A percentile compares a stretch with the other conserved stretches of the same genome.
Evolutionary conservation across 2,113 vertebrate species (phyloP).

Genomic region (Cinclus cinclus): DNA sequence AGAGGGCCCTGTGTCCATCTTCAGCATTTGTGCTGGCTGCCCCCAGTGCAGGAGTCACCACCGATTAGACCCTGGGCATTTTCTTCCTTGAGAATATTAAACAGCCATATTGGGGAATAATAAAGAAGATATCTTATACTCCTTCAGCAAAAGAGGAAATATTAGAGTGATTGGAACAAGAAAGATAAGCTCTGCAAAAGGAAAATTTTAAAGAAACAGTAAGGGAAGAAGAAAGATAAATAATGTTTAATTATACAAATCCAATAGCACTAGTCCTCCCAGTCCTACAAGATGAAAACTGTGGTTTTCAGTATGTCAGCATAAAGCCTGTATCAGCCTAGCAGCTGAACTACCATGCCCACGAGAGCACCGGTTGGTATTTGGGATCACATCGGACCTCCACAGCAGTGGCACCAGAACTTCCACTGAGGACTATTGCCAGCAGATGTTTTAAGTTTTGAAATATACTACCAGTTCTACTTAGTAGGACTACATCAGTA

Average conservation of each 20-base stretch:
- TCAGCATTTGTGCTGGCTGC: not conserved
- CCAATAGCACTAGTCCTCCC: not conserved
- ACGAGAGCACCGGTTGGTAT: accelerated
- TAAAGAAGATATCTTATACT: not conserved
- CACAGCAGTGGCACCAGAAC: not conserved
- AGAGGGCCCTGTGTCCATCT: not conserved
- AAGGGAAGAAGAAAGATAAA: not conserved
- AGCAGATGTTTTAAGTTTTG: not conserved
- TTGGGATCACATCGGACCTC: not conserved
- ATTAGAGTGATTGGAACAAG: not conserved
- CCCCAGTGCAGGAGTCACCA: not conserved
- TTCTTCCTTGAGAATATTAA: not conserved
- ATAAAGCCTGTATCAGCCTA: not conserved
- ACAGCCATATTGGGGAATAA: not conserved
- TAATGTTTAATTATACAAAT: not conserved
- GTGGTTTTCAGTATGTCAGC: not conserved
- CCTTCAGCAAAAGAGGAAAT: not conserved
- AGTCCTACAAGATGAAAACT: not conserved
- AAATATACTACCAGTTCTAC: not conserved
- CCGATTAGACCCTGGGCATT: not conserved
- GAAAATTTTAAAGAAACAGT: not conserved
- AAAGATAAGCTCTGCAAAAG: not conserved
- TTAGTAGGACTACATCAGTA: not conserved
- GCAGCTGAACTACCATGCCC: not conserved
- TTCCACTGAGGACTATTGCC: not conserved